Evolutionary conservation across 2,797 vertebrate genomes (phyloP).

Genomic region (Picus viridis): DNA sequence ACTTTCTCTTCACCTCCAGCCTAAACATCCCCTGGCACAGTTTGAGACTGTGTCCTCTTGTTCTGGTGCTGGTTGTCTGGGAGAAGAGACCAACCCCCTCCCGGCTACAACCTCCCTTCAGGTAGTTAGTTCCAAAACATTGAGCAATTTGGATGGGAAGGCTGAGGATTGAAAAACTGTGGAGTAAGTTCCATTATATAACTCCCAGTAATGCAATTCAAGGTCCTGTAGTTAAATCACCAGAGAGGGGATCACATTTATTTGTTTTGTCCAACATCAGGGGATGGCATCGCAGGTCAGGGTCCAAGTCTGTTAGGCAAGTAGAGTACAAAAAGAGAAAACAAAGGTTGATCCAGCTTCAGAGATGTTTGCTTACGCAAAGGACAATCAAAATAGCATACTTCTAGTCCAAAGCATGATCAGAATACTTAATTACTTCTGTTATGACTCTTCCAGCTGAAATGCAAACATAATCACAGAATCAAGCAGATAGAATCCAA

Average conservation of each 20-base stretch:
- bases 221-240: not conserved
- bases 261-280: not conserved
- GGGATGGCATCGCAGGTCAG: not conserved
- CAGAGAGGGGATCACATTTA: not conserved
- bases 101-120: no score
- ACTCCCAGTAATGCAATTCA: not conserved
- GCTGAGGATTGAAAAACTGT: not conserved
- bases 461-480: not conserved
- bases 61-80: no score
- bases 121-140: not conserved
- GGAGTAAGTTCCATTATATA: not conserved
- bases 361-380: not conserved
- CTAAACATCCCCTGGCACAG: no score
- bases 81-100: no score
- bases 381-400: not conserved
- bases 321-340: not conserved
- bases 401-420: not conserved
- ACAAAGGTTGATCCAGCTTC: not conserved
- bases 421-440: slow-evolving; percentile 10
- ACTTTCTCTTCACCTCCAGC: no score
- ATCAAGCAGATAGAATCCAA: no score
- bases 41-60: no score
- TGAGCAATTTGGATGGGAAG: not conserved
- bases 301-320: not conserved
- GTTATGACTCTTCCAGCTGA: not conserved